Conservation (phyloP, 2,113 vertebrate genomes). For the Cryptoleucopteryx plumbea region DNA sequence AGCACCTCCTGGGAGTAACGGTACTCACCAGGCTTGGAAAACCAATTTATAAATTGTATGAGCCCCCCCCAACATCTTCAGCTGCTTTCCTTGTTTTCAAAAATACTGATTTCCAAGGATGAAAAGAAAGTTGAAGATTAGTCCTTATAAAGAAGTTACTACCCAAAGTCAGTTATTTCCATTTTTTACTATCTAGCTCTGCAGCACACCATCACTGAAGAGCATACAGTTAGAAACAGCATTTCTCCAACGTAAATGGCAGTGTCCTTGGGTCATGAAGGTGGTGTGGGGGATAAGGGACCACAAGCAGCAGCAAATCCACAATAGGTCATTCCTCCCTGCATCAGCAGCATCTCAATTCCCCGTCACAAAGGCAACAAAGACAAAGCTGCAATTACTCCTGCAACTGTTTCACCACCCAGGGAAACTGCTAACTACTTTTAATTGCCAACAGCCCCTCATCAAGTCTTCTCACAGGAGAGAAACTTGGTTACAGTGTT, state of each 20-base stretch:
- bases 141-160: not conserved
- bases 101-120: not conserved
- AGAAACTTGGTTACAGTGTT: not conserved
- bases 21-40: not conserved
- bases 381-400: not conserved
- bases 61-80: not conserved
- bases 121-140: not conserved
- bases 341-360: not conserved
- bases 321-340: rapidly evolving
- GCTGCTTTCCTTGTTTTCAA: not conserved
- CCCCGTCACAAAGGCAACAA: not conserved
- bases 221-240: not conserved
- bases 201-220: not conserved
- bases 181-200: not conserved
- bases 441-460: not conserved
- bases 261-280: not conserved
- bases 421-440: not conserved
- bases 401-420: not conserved
- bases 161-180: not conserved
- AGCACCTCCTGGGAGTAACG: not conserved
- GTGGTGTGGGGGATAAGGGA: not conserved
- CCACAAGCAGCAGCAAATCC: not conserved
- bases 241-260: not conserved
- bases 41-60: not conserved
- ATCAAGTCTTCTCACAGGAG: not conserved